Evolutionary conservation across 2,113 vertebrate species (phyloP).

Genomic region (Sigmodon hispidus): DNA sequence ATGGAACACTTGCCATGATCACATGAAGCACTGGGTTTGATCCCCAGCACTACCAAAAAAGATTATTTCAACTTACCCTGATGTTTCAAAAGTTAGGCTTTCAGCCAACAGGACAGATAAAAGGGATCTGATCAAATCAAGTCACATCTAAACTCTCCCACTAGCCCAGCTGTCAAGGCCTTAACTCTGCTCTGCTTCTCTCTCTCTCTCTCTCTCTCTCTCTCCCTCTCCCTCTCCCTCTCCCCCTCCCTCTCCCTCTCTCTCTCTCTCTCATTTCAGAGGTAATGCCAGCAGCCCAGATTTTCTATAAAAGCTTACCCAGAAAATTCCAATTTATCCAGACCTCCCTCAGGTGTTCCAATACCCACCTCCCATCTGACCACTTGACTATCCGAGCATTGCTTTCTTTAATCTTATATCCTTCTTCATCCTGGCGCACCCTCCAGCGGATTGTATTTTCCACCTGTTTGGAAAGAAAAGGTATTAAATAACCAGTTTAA

Average conservation of each 20-base stretch:
- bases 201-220: neutral
- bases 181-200: neutral
- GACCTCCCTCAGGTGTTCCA: neutral
- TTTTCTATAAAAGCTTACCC: neutral
- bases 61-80: neutral
- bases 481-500: neutral
- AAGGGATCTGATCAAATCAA: neutral
- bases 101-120: neutral
- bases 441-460: slow-evolving; percentile 98
- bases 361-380: slow-evolving; percentile 96
- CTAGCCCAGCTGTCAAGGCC: neutral
- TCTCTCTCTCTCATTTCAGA: neutral
- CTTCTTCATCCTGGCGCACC: slow-evolving; percentile 94
- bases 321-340: neutral
- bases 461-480: slow-evolving; percentile 85
- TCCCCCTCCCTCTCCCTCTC: neutral
- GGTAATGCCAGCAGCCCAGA: neutral
- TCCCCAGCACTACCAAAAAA: neutral
- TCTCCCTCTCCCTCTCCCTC: neutral
- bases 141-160: neutral
- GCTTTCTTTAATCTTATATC: slow-evolving; percentile 93
- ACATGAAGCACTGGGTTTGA: neutral
- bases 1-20: neutral
- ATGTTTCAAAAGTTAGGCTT: neutral
- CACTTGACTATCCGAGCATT: slow-evolving; percentile 98